Conservation (phyloP, 2,888 invertebrate species). For the Ctenicera cuprea region DNA sequence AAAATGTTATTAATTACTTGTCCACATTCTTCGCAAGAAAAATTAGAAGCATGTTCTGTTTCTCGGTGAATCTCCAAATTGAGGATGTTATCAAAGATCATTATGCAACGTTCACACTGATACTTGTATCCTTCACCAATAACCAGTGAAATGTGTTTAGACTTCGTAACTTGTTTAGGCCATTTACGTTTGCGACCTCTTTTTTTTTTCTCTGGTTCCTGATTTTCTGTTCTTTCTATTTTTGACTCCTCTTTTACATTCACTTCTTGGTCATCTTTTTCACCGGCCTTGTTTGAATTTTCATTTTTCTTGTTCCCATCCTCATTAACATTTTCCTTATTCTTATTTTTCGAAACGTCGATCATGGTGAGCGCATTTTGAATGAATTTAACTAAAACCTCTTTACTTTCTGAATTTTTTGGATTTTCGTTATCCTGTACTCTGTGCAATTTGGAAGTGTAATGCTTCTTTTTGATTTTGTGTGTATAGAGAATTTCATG, state of each 20-base stretch:
- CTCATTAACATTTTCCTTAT: constrained; percentile 25
- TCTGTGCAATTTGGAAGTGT: constrained; percentile 68
- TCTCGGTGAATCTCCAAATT: constrained; percentile 69
- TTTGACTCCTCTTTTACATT: constrained; percentile 10
- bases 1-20: constrained; percentile 61
- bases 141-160: constrained; percentile 57
- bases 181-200: constrained; percentile 69
- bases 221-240: constrained; percentile 37
- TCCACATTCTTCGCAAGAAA: constrained; percentile 71
- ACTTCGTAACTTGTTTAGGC: constrained; percentile 59
- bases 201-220: constrained; percentile 62
- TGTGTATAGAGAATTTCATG: constrained; percentile 76
- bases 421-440: neutral
- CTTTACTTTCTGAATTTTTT: constrained; percentile 63
- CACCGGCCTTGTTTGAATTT: constrained; percentile 1
- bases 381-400: constrained; percentile 68
- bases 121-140: constrained; percentile 68
- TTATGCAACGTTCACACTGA: constrained; percentile 70
- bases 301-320: constrained; percentile 39
- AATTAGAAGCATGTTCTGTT: constrained; percentile 69
- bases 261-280: neutral
- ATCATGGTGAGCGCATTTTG: constrained; percentile 69
- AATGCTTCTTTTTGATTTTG: constrained; percentile 75
- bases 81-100: constrained; percentile 65
- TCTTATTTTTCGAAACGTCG: constrained; percentile 62